These are phyloP conservation scores for Ethmia dodecea DNA, from an alignment of 2,888 invertebrate species.

Conservation along the genomic window DNA sequence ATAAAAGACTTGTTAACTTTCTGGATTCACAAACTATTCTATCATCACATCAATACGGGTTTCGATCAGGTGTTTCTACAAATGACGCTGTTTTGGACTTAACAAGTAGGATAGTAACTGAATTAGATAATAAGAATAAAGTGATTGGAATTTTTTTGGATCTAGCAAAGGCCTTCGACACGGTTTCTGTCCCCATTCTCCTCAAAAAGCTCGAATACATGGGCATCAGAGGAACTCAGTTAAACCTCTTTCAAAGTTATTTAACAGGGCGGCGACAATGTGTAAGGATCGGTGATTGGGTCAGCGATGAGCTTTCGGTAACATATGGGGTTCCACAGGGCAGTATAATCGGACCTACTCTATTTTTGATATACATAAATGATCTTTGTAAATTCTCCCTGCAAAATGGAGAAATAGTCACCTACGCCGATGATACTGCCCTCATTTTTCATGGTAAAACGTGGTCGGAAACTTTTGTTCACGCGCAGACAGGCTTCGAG, in stretches of 20 bases:
- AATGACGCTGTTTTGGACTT: conserved; percentile 6
- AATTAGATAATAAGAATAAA: conserved; percentile 3
- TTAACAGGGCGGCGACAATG: conserved; percentile 5
- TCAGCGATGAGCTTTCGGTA: conserved; percentile 1
- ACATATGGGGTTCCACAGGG: too few relatives aligned
- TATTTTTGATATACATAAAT: too few relatives aligned
- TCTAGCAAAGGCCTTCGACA: too few relatives aligned
- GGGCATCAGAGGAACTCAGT: conserved; percentile 10
- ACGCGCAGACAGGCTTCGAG: too few relatives aligned
- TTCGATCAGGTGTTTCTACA: conserved; percentile 5
- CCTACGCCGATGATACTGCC: too few relatives aligned
- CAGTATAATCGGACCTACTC: too few relatives aligned
- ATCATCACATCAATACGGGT: conserved; percentile 6
- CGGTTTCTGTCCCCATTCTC: too few relatives aligned
- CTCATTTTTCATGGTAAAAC: too few relatives aligned
- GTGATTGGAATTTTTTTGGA: background rate
- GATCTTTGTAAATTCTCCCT: too few relatives aligned
- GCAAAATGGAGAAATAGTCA: too few relatives aligned
- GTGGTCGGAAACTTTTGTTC: too few relatives aligned
- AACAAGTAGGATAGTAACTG: background rate
- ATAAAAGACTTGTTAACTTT: conserved; percentile 8
- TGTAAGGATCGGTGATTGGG: conserved; percentile 1
- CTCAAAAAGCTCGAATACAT: conserved; percentile 3
- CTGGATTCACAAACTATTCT: background rate
- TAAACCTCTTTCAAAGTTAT: conserved; percentile 11